Conservation (phyloP, 1,140 invertebrate genomes). For the Bombus pascuorum region DNA sequence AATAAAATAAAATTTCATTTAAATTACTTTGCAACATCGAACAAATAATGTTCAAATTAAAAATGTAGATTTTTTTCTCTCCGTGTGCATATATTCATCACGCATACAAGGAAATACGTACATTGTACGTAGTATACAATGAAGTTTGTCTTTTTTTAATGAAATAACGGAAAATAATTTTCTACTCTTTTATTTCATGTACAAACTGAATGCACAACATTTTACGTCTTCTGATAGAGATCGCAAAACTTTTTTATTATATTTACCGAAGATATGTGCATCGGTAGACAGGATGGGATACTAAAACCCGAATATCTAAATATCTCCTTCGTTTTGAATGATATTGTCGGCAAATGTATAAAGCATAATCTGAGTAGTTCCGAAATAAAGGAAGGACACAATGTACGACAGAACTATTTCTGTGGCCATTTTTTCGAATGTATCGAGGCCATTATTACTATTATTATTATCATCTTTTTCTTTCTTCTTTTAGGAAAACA, state of each 20-base stretch:
- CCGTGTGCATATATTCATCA: neutral
- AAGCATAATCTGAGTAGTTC: neutral
- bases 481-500: too few species aligned
- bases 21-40: too few species aligned
- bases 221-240: neutral
- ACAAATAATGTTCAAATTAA: neutral
- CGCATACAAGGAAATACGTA: neutral
- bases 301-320: neutral
- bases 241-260: neutral
- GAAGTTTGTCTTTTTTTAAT: neutral
- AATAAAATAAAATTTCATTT: too few species aligned
- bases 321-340: neutral
- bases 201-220: neutral
- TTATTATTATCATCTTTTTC: too few species aligned
- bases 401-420: neutral
- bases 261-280: too few species aligned
- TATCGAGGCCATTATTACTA: too few species aligned
- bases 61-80: conserved; percentile 18
- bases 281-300: neutral
- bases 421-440: too few species aligned
- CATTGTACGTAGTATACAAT: neutral
- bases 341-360: neutral
- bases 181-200: conserved; percentile 8
- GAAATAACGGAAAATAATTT: conserved; percentile 10
- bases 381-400: neutral